Evolutionary conservation across 2,888 invertebrate species (phyloP), one percentile per base, ranked within the genome.

Genomic region (Drosophila borealis): DNA sequence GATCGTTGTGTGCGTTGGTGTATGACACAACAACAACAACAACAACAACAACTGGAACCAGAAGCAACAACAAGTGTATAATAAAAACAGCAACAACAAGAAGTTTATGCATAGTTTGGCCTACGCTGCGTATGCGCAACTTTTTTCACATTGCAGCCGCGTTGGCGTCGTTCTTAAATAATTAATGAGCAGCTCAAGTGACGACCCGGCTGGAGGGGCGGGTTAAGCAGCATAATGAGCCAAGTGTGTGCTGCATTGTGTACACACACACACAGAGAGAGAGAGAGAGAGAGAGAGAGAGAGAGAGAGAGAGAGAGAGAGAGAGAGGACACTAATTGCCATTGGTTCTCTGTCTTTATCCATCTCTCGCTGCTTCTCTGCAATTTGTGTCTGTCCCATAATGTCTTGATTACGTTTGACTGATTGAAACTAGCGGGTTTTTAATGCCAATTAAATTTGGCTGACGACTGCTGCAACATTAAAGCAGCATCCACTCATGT

Each of bases 111-210:
- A 70, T 64, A 70, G 70, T 65, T 82, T 75, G 66, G 69, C 62
- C 68, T 56, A 76, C 75, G 68, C 57, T 70, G 81, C 81, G 81
- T 81, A 85, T 81, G 73, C 70, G 81, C 70, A 80, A 85, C 75
- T 72, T 81, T 85, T 78, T 60, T 54, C 65, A 65, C 50, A 59
- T 76, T 82, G 72, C 64, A 78, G 69, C 65, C 70, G 60, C 71
- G 60, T 72, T 71, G 76, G 78, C 83, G 70, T 59, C 83, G 64
- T 55, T 70, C 71, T 68, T 81, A 82, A 81, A 81, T 88, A 88
- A 88, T 85, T 85, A 85, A 85, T 82, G 85, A 88, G 79, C 74
- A 74, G 77, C 81, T 69, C 65, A 71, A 83, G 63, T 65, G 55
- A 17, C 21, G 54, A 39, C 41, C 10, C 29, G 5, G 13, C 10